Percentiles rank a stretch among this genome's conserved stretches.
These are phyloP conservation scores for Volucella inanis DNA, from an alignment of 2,888 invertebrate genomes.

Conservation along the genomic window DNA sequence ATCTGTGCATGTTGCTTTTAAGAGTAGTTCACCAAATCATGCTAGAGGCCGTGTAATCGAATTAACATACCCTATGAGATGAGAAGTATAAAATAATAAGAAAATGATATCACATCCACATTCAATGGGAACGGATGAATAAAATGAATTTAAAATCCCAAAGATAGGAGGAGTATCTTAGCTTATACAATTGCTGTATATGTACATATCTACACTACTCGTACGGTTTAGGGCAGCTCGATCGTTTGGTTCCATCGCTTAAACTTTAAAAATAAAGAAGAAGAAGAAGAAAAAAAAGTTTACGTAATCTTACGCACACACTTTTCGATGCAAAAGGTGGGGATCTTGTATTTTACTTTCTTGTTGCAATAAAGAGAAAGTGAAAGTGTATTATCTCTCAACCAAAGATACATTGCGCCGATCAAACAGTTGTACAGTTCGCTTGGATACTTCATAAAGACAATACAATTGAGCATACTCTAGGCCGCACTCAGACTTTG, in stretches of 20 bases:
- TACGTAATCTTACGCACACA: constrained; percentile 73
- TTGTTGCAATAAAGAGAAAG: constrained; percentile 74
- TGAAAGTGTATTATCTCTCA: constrained; percentile 74
- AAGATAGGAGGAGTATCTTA: constrained; percentile 8
- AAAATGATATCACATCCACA: constrained; percentile 50
- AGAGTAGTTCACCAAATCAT: not conserved
- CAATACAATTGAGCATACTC: constrained; percentile 56
- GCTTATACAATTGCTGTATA: constrained; percentile 46
- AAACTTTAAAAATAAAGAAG: constrained; percentile 28
- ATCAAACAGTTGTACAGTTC: constrained; percentile 70
- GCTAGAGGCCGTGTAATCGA: constrained; percentile 50
- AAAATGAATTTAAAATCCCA: constrained; percentile 52
- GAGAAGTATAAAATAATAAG: constrained; percentile 19
- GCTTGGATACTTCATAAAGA: constrained; percentile 69
- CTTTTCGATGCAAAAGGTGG: constrained; percentile 68
- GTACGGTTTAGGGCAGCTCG: constrained; percentile 37
- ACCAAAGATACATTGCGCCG: constrained; percentile 73
- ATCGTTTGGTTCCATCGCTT: constrained; percentile 48
- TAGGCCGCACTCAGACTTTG: constrained; percentile 34
- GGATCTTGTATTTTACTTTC: constrained; percentile 75
- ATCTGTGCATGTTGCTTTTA: constrained; percentile 9
- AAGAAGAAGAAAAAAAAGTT: constrained; percentile 25
- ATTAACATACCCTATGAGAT: constrained; percentile 55
- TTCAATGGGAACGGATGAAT: constrained; percentile 52
- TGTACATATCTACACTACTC: constrained; percentile 37